phyloP scores from a whole-genome alignment of 2,113 vertebrate genomes.

The Desmodus rotundus region DNA sequence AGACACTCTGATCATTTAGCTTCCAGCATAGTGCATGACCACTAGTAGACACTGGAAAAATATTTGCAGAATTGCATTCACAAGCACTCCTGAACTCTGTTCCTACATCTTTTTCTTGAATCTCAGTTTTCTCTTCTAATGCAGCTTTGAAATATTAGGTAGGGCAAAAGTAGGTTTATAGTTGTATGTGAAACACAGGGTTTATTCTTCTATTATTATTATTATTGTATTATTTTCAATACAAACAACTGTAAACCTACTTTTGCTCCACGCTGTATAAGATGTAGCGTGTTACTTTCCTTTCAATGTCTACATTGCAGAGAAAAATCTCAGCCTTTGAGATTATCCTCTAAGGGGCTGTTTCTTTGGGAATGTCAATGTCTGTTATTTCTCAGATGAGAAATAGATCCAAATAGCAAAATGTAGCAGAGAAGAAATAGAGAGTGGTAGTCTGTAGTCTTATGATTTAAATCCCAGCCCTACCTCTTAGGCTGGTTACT shows the following conservation, averaged over 20 bases:
- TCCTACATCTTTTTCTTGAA: slow-evolving; percentile 17
- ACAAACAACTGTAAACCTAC: not conserved
- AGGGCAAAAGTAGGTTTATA: not conserved
- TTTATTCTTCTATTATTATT: not conserved
- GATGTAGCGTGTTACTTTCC: slow-evolving; percentile 25
- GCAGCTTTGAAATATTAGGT: slow-evolving; percentile 45
- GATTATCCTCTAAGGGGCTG: slow-evolving; percentile 6
- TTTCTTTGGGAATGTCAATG: not conserved
- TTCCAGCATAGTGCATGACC: not conserved
- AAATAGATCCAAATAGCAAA: slow-evolving; percentile 1
- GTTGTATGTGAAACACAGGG: not conserved
- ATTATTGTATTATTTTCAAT: not conserved
- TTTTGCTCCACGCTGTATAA: not conserved
- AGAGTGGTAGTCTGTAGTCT: not conserved
- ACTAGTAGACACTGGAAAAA: not conserved
- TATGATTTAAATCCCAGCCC: not conserved
- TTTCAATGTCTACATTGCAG: slow-evolving; percentile 20
- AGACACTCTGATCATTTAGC: not conserved
- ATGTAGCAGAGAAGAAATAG: not conserved
- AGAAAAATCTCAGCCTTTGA: slow-evolving; percentile 43
- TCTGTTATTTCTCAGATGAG: slow-evolving; percentile 45
- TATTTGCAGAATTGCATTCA: slow-evolving; percentile 6
- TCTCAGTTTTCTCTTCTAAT: slow-evolving; percentile 42
- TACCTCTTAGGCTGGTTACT: not conserved
- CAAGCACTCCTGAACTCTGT: not conserved